phyloP scores from a whole-genome alignment of 1,140 invertebrate species.

The Drosophila jambulina region DNA sequence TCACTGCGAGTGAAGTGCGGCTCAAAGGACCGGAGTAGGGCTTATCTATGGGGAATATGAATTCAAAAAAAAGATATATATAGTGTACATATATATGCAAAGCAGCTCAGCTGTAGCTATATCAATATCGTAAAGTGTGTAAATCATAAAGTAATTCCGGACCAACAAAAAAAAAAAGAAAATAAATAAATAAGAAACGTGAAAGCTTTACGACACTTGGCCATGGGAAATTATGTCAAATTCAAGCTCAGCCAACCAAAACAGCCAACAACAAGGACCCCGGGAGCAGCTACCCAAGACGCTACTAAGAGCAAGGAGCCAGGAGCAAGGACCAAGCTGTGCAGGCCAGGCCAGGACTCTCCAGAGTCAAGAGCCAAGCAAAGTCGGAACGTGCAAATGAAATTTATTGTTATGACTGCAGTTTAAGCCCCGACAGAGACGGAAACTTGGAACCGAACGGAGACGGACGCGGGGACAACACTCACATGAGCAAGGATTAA shows the following conservation, averaged over 20 bases:
- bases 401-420: conserved; percentile 82
- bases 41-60: conserved; percentile 28
- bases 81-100: not conserved
- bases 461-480: conserved; percentile 5
- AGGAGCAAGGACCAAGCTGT: conserved; percentile 8
- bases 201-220: conserved; percentile 66
- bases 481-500: conserved; percentile 46
- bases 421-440: conserved; percentile 59
- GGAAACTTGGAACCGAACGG: conserved; percentile 6
- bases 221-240: conserved; percentile 57
- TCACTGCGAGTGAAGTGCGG: conserved; percentile 27
- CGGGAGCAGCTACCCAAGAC: conserved; percentile 2
- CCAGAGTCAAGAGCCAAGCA: conserved; percentile 47
- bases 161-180: conserved; percentile 36
- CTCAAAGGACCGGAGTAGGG: conserved; percentile 22
- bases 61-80: conserved; percentile 9
- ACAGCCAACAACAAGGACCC: conserved; percentile 52
- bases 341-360: conserved; percentile 19
- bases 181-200: not conserved
- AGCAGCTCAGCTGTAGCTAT: not conserved
- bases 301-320: not conserved
- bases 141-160: conserved; percentile 64
- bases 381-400: conserved; percentile 71
- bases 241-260: conserved; percentile 55
- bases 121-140: conserved; percentile 57